These are phyloP conservation scores for Chaitophorus viminalis DNA, from an alignment of 2,888 invertebrate genomes.

Conservation along the genomic window DNA sequence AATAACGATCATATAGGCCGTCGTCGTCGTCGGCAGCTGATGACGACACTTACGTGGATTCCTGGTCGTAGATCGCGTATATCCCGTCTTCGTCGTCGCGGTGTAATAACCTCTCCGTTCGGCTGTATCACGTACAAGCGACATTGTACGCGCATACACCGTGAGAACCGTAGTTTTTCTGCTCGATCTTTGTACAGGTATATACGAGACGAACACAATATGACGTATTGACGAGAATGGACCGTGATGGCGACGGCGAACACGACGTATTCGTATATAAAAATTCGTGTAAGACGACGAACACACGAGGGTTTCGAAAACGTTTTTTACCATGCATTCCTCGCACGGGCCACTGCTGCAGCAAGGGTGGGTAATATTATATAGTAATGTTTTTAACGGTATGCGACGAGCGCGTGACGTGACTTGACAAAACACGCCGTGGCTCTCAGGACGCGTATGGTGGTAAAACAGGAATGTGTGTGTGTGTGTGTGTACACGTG, in stretches of 20 bases:
- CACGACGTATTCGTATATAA: neutral
- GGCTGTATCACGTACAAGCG: neutral
- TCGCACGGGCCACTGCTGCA: neutral
- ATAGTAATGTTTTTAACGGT: slow-evolving; percentile 53
- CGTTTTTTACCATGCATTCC: slow-evolving; percentile 27
- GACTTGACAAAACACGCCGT: slow-evolving; percentile 3
- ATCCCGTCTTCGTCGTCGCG: too few relatives aligned
- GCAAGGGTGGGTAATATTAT: neutral
- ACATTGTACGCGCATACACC: neutral
- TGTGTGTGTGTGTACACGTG: neutral
- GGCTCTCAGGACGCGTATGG: neutral
- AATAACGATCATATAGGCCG: neutral
- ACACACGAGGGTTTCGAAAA: neutral
- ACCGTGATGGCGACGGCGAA: too few relatives aligned
- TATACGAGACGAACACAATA: too few relatives aligned
- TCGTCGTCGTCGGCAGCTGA: neutral
- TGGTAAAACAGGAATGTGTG: too few relatives aligned
- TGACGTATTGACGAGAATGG: too few relatives aligned
- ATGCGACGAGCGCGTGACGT: slow-evolving; percentile 24
- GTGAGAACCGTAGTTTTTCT: neutral
- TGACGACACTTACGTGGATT: neutral
- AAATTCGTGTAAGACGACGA: neutral
- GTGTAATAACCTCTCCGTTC: too few relatives aligned
- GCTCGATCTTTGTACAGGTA: too few relatives aligned
- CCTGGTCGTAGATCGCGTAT: neutral